Percentiles rank a stretch among this genome's conserved stretches.
phyloP scores from a whole-genome alignment of 2,797 vertebrate genomes.

The Scomberomorus guttatus region DNA sequence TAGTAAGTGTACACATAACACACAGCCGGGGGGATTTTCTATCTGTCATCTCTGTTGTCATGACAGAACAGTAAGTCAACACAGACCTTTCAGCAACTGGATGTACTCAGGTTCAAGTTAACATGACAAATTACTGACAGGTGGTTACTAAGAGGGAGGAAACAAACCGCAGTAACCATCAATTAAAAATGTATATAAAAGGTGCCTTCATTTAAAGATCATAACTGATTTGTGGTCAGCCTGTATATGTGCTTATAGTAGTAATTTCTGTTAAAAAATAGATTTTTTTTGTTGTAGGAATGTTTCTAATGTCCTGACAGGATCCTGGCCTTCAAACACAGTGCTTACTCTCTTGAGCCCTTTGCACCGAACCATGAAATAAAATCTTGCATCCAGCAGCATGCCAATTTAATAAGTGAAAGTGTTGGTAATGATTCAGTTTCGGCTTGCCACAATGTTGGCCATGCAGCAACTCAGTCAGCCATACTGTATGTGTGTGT shows the following conservation, averaged over 20 bases:
- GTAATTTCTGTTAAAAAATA: background rate
- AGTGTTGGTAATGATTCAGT: conserved; percentile 73
- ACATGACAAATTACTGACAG: conserved; percentile 15
- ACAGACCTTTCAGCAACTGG: conserved; percentile 20
- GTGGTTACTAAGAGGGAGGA: background rate
- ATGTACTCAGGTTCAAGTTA: conserved; percentile 1
- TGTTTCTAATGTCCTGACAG: conserved; percentile 15
- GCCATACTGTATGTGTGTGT: conserved; percentile 37
- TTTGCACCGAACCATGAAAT: conserved; percentile 54
- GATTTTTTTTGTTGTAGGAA: conserved; percentile 6
- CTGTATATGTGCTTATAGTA: background rate
- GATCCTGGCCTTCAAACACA: conserved; percentile 15
- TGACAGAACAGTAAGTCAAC: conserved; percentile 13
- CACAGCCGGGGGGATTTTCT: conserved; percentile 31
- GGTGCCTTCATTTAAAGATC: background rate
- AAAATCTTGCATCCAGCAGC: conserved; percentile 55
- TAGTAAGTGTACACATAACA: conserved; percentile 1
- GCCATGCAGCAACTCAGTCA: conserved; percentile 69
- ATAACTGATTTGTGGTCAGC: conserved; percentile 16
- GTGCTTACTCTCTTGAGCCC: conserved; percentile 13
- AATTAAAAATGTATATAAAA: background rate
- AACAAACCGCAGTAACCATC: background rate
- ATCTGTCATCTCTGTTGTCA: conserved; percentile 25
- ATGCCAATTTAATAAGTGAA: conserved; percentile 67
- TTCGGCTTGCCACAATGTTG: conserved; percentile 59